phyloP scores from a whole-genome alignment of 2,797 vertebrate genomes.

The Sebastes reedi region DNA sequence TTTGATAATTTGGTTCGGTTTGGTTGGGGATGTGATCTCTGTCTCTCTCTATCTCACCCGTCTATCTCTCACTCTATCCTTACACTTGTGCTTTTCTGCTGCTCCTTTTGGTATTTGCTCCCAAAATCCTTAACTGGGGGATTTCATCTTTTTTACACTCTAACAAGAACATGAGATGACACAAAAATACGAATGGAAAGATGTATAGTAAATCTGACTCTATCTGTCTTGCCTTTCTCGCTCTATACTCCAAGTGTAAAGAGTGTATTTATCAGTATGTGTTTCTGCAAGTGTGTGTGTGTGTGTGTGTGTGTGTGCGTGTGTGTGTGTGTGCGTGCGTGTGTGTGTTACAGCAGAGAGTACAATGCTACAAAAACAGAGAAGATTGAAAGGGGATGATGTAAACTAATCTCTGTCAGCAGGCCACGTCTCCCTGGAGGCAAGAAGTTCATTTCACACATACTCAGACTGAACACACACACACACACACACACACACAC shows the following conservation, averaged over 20 bases:
- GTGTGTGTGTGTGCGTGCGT: not conserved
- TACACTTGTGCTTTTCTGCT: slow-evolving; percentile 14
- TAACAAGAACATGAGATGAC: slow-evolving; percentile 39
- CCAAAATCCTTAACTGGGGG: slow-evolving; percentile 22
- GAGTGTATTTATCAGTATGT: slow-evolving; percentile 2
- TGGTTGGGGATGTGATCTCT: not conserved
- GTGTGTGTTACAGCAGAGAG: slow-evolving; percentile 7
- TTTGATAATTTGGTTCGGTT: too few relatives aligned
- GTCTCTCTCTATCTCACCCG: not conserved
- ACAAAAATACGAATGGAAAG: slow-evolving; percentile 28
- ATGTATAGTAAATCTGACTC: slow-evolving; percentile 33
- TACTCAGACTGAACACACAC: slow-evolving; percentile 6
- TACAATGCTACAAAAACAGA: slow-evolving; percentile 32
- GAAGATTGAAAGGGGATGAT: slow-evolving; percentile 66
- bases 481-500: not conserved
- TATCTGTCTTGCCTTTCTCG: not conserved
- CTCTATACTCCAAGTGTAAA: not conserved
- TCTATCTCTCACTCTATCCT: not conserved
- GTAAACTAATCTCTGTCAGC: slow-evolving; percentile 76
- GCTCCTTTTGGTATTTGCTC: too few relatives aligned
- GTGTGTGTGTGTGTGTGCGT: not conserved
- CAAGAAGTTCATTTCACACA: slow-evolving; percentile 58
- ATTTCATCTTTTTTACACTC: slow-evolving; percentile 38
- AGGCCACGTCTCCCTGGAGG: slow-evolving; percentile 56
- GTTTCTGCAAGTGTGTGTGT: not conserved